phyloP scores from a whole-genome alignment of 2,113 vertebrate species.

The Taxidea taxus region DNA sequence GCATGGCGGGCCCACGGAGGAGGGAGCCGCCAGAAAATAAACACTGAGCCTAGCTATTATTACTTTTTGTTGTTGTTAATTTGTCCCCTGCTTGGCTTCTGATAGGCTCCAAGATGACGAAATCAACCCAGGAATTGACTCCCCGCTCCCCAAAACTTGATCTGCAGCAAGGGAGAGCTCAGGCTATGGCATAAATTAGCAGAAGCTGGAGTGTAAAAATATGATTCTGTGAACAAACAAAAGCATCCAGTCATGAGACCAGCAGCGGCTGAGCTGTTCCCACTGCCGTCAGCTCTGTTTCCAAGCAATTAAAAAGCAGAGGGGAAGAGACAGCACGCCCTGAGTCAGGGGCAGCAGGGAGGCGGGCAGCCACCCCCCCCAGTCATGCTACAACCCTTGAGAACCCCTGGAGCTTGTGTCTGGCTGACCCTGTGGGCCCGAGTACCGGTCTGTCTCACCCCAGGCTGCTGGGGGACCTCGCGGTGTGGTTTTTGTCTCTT shows the following conservation, averaged over 20 bases:
- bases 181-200: slow-evolving; percentile 71
- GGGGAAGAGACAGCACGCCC: neutral
- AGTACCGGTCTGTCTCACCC: neutral
- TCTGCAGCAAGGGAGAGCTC: slow-evolving; percentile 55
- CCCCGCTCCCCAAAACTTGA: neutral
- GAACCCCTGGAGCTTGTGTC: neutral
- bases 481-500: neutral
- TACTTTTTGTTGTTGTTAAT: slow-evolving; percentile 59
- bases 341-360: neutral
- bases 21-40: slow-evolving; percentile 51
- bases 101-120: slow-evolving; percentile 56
- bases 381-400: neutral
- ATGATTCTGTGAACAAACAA: slow-evolving; percentile 76
- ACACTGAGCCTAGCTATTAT: slow-evolving; percentile 49
- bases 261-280: slow-evolving; percentile 52
- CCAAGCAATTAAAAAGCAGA: slow-evolving; percentile 70
- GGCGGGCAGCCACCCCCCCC: neutral
- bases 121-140: slow-evolving; percentile 53
- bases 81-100: slow-evolving; percentile 55
- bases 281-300: slow-evolving; percentile 61
- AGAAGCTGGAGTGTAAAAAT: slow-evolving; percentile 74
- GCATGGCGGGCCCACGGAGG: neutral
- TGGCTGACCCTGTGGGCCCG: neutral
- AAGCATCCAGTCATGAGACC: slow-evolving; percentile 72
- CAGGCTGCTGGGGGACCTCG: neutral